phyloP scores from a whole-genome alignment of 2,888 invertebrate genomes.

The Formica aserva region DNA sequence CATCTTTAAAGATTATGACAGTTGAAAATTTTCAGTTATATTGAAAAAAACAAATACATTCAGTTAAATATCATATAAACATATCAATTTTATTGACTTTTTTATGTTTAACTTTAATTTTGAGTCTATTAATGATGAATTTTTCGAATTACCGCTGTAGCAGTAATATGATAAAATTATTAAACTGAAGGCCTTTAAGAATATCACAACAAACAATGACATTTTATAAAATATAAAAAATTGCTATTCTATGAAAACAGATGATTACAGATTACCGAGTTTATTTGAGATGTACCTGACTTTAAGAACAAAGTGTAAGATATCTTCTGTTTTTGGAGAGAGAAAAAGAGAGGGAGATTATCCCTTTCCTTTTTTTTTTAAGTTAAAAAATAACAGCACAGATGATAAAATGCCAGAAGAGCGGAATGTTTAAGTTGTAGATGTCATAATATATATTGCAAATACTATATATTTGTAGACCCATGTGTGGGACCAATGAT shows the following conservation, averaged over 20 bases:
- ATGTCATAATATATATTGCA: slow-evolving; percentile 83
- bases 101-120: slow-evolving; percentile 7
- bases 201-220: slow-evolving; percentile 14
- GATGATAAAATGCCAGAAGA: slow-evolving; percentile 62
- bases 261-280: slow-evolving; percentile 57
- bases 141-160: background rate
- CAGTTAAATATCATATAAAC: background rate
- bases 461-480: slow-evolving; percentile 78
- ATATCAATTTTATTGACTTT: background rate
- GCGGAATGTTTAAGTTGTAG: slow-evolving; percentile 79
- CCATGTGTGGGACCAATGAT: slow-evolving; percentile 79
- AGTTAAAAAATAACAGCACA: slow-evolving; percentile 62
- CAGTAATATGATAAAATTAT: background rate
- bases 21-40: background rate
- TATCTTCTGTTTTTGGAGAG: slow-evolving; percentile 34
- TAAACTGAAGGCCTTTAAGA: background rate
- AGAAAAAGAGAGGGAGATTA: background rate
- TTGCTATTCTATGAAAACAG: slow-evolving; percentile 39
- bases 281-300: slow-evolving; percentile 84
- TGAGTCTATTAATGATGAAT: background rate
- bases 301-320: slow-evolving; percentile 63
- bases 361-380: slow-evolving; percentile 14
- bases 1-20: slow-evolving; percentile 8
- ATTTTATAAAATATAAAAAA: slow-evolving; percentile 49
- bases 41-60: background rate